Conservation (phyloP, 2,888 invertebrate species). For the Dicyrtoma fusca region DNA sequence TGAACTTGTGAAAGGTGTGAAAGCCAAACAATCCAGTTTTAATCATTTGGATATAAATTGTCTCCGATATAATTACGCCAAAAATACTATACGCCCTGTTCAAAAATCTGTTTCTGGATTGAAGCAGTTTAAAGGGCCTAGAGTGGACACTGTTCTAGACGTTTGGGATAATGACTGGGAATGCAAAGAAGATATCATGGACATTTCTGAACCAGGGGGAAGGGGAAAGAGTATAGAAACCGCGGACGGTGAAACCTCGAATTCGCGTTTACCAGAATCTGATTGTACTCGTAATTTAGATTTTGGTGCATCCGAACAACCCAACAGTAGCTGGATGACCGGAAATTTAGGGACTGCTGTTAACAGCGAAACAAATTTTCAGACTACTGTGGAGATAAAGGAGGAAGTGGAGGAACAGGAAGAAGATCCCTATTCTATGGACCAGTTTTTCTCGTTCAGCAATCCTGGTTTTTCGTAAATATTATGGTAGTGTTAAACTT, state of each 20-base stretch:
- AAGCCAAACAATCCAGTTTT: neutral
- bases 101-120: neutral
- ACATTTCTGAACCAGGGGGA: neutral
- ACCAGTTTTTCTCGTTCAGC: too few species aligned
- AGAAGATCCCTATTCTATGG: neutral
- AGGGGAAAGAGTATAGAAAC: neutral
- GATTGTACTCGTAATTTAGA: neutral
- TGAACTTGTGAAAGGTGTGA: neutral
- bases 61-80: neutral
- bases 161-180: conserved; percentile 29
- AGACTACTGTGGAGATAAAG: conserved; percentile 2
- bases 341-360: neutral
- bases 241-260: too few species aligned
- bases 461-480: too few species aligned
- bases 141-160: neutral
- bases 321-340: neutral
- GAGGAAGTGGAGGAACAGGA: conserved; percentile 4
- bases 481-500: too few species aligned
- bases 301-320: neutral
- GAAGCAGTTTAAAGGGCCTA: conserved; percentile 15
- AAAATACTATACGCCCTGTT: neutral
- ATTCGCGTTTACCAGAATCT: too few species aligned
- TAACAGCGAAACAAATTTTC: neutral
- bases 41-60: neutral
- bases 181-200: neutral